Percentiles rank a stretch among this genome's conserved stretches.
These are phyloP conservation scores for Callitettix versicolor DNA, from an alignment of 1,140 invertebrate genomes.

Conservation along the genomic window DNA sequence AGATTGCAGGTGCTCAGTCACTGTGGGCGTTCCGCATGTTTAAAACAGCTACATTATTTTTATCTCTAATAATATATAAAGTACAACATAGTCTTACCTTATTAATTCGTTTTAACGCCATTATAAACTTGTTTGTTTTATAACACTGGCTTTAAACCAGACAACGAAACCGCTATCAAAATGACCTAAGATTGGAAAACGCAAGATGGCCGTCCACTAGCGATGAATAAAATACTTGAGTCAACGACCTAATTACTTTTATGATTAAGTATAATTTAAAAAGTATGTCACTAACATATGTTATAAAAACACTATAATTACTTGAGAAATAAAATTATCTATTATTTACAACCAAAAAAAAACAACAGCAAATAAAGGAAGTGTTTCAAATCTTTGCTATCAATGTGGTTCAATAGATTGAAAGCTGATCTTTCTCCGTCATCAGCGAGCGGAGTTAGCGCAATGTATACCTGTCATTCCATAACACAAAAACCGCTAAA, in stretches of 20 bases:
- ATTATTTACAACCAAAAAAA: too few relatives aligned
- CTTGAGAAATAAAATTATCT: too few relatives aligned
- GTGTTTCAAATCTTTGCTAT: too few relatives aligned
- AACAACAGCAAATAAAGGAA: too few relatives aligned
- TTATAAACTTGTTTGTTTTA: slow-evolving; percentile 49
- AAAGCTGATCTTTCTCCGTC: too few relatives aligned
- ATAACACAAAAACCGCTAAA: too few relatives aligned
- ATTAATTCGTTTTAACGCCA: slow-evolving; percentile 94
- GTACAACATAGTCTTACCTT: slow-evolving; percentile 56
- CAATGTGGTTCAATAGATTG: too few relatives aligned
- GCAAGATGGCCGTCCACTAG: slow-evolving; percentile 38
- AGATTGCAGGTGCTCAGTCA: neutral
- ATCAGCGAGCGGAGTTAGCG: too few relatives aligned
- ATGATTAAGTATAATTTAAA: too few relatives aligned
- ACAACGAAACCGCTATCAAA: slow-evolving; percentile 41
- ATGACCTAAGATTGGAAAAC: slow-evolving; percentile 44
- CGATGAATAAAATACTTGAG: slow-evolving; percentile 11
- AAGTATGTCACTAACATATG: too few relatives aligned
- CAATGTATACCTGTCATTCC: too few relatives aligned
- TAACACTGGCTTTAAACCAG: slow-evolving; percentile 37
- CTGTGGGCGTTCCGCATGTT: neutral
- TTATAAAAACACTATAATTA: too few relatives aligned
- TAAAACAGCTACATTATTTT: neutral
- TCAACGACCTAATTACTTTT: slow-evolving; percentile 15
- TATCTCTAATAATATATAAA: neutral